Evolutionary conservation across 2,888 invertebrate genomes (phyloP), one percentile per base, ranked within the genome.

Genomic region (Volucella bombylans): DNA sequence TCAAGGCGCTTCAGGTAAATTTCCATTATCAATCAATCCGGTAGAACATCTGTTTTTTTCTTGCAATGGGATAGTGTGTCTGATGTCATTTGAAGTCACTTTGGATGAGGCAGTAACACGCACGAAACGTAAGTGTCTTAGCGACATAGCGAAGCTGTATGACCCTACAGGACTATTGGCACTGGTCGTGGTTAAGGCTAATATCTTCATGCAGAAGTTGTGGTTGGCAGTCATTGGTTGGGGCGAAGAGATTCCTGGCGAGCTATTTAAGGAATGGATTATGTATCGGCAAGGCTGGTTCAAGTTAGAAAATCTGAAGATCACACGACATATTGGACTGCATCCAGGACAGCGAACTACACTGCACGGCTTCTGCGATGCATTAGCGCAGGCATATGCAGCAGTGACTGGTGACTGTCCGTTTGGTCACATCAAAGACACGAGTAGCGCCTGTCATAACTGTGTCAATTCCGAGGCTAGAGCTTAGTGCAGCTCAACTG

Each of bases 181-280:
- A 23, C 65, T 43, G 49, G 57, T 74, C 3, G 65, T 74, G 4
- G 54, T 65, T 3, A 65, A 74, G 39, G 57, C 54, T 1, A 74
- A 74, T 23, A 65, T 73, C n/a, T 57, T 57, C 38, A 74, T 65
- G 65, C 64, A 74, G 8, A 74, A 12, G 57, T 39, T 65, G 31
- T 74, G 65, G 65, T 57, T 65, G 74, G 55, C 74, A 57, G 73
- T 55, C 47, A 41, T 74, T 57, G 57, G 74, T 55, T 74, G 59
- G 65, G 73, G 41, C 52, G 39, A 65, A 39, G 65, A 65, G 23
- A 59, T 49, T 31, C 41, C 59, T 14, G n/a, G 55, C 12, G 59
- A 47, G 12, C 57, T 55, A 45, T 23, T 69, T 41, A 43, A 14
- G 2, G 69, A 69, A 12, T 69, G 57, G 55, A 50, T 14, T 9